Percentiles rank a stretch among this genome's conserved stretches.
These are phyloP conservation scores for Borostomias antarcticus DNA, from an alignment of 2,797 vertebrate genomes.

Conservation along the genomic window DNA sequence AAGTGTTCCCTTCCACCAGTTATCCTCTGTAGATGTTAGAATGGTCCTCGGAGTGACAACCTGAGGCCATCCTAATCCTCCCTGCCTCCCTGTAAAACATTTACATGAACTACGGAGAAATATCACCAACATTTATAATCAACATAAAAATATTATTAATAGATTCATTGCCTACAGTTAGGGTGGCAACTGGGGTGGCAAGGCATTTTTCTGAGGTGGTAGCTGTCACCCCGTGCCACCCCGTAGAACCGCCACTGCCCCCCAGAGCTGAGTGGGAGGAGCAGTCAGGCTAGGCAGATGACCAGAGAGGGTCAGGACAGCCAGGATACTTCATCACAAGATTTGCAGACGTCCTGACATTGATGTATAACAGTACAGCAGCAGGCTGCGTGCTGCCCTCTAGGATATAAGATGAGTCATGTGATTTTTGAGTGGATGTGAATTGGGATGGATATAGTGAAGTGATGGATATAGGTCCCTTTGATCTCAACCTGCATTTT, in stretches of 20 bases:
- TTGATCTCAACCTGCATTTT: neutral
- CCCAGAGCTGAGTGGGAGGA: constrained; percentile 6
- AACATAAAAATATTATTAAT: no score
- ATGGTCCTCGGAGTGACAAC: neutral
- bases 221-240: no score
- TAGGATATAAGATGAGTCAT: neutral
- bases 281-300: constrained; percentile 13
- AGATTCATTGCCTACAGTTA: no score
- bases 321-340: neutral
- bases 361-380: neutral
- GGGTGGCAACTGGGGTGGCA: no score
- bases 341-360: neutral
- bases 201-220: no score
- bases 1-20: neutral
- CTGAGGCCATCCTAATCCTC: constrained; percentile 19
- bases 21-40: neutral
- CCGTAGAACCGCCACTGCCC: no score
- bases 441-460: neutral
- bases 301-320: neutral
- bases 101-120: no score
- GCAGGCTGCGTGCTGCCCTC: neutral
- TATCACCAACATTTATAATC: no score
- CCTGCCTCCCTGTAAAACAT: no score
- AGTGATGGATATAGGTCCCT: neutral
- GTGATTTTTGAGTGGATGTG: neutral